Base-by-base conservation (phyloP, 2,888 invertebrate genomes). In the Hololepta plana region DNA sequence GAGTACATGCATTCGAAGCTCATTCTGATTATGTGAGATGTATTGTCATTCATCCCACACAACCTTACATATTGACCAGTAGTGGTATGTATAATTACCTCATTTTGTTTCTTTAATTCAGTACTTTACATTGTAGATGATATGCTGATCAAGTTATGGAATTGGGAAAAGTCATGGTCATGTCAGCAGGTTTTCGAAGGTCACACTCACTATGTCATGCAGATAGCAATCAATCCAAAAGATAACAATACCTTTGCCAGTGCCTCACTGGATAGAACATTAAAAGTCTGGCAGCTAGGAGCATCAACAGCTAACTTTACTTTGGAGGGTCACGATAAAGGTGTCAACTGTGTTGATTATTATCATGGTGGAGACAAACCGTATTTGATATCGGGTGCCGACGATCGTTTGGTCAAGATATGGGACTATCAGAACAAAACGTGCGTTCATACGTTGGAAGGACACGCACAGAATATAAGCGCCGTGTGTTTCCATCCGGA, bases 351-450 rank as follows among this genome's bases (percentile, higher is more conserved):
- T 55, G 90, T 98, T 0, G 96, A 98, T 55, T 99, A 98, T 49
- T 99, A 98, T 51, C 85, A 93, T 47, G 96, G 93, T 4, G 96
- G 95, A 4, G 98, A 99, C 49, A 99, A 99, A 46, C 98, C 98
- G 0, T 99, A 98, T 51, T 63, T 98, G 27, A 96, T 95, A 46
- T 96, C 96, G 26, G 98, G 98, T 3, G 96, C 96, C 14, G 98
- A 99, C 52, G 98, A 99, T 55, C 72, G 90, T 27, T 65, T 85
- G 22, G 93, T 96, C 4, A 98, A 96, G 59, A 98, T 98, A 43
- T 98, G 98, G 98, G 98, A 98, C 50, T 99, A 99, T 53, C 87
- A 98, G 57, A 98, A 96, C 57, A 98, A 98, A 60, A 95, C 93
- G 0, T 98, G 96, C 53, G 96, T 98, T 1, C 96, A 98, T 52